These are phyloP conservation scores for Drosophila demipolita DNA, from an alignment of 2,888 invertebrate genomes.

Conservation along the genomic window DNA sequence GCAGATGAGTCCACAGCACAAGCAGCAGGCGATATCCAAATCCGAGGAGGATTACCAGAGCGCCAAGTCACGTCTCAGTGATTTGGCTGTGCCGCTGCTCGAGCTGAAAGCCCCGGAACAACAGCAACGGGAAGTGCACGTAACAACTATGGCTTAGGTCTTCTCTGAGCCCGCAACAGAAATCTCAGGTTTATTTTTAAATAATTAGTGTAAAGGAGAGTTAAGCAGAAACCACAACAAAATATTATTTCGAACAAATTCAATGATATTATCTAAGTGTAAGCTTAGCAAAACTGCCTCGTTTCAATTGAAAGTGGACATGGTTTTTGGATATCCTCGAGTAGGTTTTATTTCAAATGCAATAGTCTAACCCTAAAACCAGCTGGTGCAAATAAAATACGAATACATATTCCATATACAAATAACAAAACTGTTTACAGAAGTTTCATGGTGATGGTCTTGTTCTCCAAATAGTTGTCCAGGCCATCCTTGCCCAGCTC, in stretches of 20 bases:
- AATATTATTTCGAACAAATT: conserved; percentile 28
- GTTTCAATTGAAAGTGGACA: conserved; percentile 36
- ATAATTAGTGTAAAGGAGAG: conserved; percentile 13
- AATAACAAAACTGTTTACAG: conserved; percentile 43
- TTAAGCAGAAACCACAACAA: neutral
- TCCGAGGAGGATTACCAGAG: conserved; percentile 83
- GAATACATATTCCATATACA: conserved; percentile 34
- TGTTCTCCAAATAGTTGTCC: conserved; percentile 91
- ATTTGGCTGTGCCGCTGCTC: conserved; percentile 72
- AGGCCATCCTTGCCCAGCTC: conserved; percentile 93
- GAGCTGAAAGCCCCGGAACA: conserved; percentile 41
- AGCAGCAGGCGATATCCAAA: conserved; percentile 52
- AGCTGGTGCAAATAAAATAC: conserved; percentile 58
- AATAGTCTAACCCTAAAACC: conserved; percentile 52
- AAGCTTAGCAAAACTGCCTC: conserved; percentile 63
- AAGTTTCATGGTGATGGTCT: conserved; percentile 89
- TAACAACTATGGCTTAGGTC: conserved; percentile 46
- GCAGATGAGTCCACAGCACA: conserved; percentile 62
- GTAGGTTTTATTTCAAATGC: conserved; percentile 37
- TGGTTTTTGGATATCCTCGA: conserved; percentile 25
- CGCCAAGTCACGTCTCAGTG: conserved; percentile 81
- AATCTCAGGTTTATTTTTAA: conserved; percentile 79
- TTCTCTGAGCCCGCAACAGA: conserved; percentile 14
- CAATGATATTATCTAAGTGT: conserved; percentile 50
- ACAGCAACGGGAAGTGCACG: conserved; percentile 17